These are phyloP conservation scores for Trissolcus basalis DNA, from an alignment of 1,140 invertebrate species.

Conservation along the genomic window DNA sequence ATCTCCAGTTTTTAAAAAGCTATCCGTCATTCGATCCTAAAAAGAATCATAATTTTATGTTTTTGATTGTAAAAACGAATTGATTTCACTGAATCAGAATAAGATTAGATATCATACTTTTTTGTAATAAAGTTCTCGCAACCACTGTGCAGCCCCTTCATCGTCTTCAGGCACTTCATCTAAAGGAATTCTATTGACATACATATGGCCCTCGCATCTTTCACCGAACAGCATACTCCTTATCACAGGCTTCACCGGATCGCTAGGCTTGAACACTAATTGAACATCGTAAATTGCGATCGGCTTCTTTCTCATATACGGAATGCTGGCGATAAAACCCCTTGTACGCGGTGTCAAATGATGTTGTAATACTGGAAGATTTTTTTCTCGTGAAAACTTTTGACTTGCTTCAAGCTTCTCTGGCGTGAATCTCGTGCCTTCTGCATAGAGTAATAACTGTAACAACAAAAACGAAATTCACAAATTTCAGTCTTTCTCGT, in stretches of 20 bases:
- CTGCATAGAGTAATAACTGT: slow-evolving; percentile 92
- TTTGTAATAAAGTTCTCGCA: slow-evolving; percentile 86
- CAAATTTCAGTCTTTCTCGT: too few relatives aligned
- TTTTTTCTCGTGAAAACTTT: slow-evolving; percentile 90
- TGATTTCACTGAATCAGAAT: too few relatives aligned
- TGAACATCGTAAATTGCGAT: slow-evolving; percentile 91
- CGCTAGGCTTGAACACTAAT: slow-evolving; percentile 84
- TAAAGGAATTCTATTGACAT: slow-evolving; percentile 88
- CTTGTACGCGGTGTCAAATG: slow-evolving; percentile 94
- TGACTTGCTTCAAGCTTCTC: slow-evolving; percentile 91
- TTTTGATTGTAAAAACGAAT: neutral
- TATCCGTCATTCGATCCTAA: slow-evolving; percentile 86
- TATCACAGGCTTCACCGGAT: slow-evolving; percentile 84
- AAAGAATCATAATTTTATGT: neutral
- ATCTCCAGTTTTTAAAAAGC: slow-evolving; percentile 88
- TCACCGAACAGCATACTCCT: slow-evolving; percentile 89
- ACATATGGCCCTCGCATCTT: slow-evolving; percentile 84
- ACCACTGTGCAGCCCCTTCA: slow-evolving; percentile 85
- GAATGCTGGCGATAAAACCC: slow-evolving; percentile 89
- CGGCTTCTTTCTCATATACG: slow-evolving; percentile 84
- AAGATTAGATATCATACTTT: slow-evolving; percentile 82
- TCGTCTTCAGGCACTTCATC: slow-evolving; percentile 88
- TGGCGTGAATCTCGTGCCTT: slow-evolving; percentile 94
- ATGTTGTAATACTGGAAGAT: slow-evolving; percentile 89
- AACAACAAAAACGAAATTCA: neutral